phyloP scores from a whole-genome alignment of 1,140 invertebrate genomes.

The Lysiphlebus fabarum region DNA sequence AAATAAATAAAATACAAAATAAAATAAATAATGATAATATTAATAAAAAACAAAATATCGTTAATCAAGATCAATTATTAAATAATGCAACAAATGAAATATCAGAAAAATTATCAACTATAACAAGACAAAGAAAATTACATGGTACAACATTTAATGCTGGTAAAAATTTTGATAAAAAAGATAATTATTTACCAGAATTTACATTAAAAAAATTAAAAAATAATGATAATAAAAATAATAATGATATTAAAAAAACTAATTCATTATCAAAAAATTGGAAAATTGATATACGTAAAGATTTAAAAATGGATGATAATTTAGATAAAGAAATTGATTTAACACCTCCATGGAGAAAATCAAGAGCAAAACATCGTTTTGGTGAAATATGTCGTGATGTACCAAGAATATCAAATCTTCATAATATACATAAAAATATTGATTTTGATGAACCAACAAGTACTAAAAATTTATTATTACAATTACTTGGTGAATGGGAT shows the following conservation, averaged over 20 bases:
- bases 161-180: conserved; percentile 44
- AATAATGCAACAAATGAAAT: conserved; percentile 45
- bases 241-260: conserved; percentile 5
- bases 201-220: conserved; percentile 28
- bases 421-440: conserved; percentile 44
- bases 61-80: neutral
- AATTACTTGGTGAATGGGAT: conserved; percentile 72
- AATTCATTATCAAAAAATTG: conserved; percentile 1
- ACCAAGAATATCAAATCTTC: conserved; percentile 46
- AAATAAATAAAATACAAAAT: conserved; percentile 2
- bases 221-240: neutral
- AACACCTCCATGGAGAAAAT: conserved; percentile 46
- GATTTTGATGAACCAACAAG: conserved; percentile 53
- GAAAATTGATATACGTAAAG: conserved; percentile 4
- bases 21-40: neutral
- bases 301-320: conserved; percentile 3
- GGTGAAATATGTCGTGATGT: conserved; percentile 50
- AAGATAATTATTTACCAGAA: conserved; percentile 5
- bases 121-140: conserved; percentile 60
- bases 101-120: conserved; percentile 70
- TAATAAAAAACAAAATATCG: neutral
- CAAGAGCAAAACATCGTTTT: conserved; percentile 43
- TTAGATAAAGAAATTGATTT: conserved; percentile 39
- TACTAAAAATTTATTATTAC: conserved; percentile 69
- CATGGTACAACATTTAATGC: conserved; percentile 51